Conservation (phyloP, 2,888 invertebrate genomes). For the Priapulus caudatus region DNA sequence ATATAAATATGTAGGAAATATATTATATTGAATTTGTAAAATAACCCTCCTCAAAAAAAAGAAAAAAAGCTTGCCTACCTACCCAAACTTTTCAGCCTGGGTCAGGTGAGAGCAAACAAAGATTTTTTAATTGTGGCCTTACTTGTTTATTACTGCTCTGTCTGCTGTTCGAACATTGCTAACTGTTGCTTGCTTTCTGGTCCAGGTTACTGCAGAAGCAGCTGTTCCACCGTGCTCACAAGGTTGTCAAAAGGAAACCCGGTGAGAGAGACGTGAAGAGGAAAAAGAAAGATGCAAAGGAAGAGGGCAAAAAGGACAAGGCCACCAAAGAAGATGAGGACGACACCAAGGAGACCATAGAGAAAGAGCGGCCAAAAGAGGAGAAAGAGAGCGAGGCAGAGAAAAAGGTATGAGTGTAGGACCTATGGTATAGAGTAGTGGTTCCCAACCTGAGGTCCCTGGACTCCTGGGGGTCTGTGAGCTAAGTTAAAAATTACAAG, state of each 20-base stretch:
- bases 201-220: constrained; percentile 1
- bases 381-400: background rate
- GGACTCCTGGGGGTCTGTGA: too few relatives aligned
- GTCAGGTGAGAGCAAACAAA: too few relatives aligned
- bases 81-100: too few relatives aligned
- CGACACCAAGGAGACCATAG: background rate
- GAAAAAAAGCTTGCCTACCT: too few relatives aligned
- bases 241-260: background rate
- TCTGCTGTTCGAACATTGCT: background rate
- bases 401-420: too few relatives aligned
- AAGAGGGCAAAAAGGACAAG: background rate
- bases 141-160: background rate
- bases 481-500: too few relatives aligned
- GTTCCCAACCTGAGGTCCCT: too few relatives aligned
- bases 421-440: too few relatives aligned
- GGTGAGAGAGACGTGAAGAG: background rate
- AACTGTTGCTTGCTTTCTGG: background rate
- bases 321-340: background rate
- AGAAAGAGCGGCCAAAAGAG: background rate
- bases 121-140: background rate
- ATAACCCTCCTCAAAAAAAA: too few relatives aligned
- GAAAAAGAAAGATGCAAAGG: background rate
- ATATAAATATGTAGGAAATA: too few relatives aligned
- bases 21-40: too few relatives aligned
- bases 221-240: background rate